Base-by-base conservation (phyloP, 2,888 invertebrate genomes). In the Mimachlamys varia region DNA sequence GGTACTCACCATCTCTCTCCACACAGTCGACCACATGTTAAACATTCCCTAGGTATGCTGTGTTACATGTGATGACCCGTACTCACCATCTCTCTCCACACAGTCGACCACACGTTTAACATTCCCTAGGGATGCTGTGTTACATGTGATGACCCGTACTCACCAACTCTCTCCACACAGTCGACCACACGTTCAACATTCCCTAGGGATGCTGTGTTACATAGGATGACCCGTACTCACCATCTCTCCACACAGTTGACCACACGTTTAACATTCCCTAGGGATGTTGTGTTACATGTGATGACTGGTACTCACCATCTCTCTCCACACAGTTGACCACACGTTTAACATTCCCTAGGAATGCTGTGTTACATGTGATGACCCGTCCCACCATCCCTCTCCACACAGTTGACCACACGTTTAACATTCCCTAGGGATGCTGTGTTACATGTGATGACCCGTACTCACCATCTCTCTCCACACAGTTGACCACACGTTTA, bases 101-200 rank as follows among this genome's bases (percentile, higher is more conserved):
- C 99, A 98, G 96, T 99, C 98, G 90, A 99, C 98, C 93, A 99
- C 98, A 95, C 98, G 98, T 96, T 98, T 98, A 94, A 99, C n/a
- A n/a, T n/a, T n/a, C n/a, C n/a, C n/a, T 44, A 3, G 44, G 7
- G 44, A 44, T 44, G 44, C 44, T 44, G 44, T 44, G 44, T 44
- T 5, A 7, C 44, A 44, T 44, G 44, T 7, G 44, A 44, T 3
- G 44, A 44, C 44, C 44, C 44, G 44, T 44, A 87, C 96, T 95
- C 96, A 98, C 98, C 98, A 96, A 98, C 98, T 91, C 98, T 98
- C 97, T 98, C 98, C 93, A 98, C 97, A 94, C 99, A 98, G 96
- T 99, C 98, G 90, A 99, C 98, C 93, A 99, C 98, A 95, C 98
- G 98, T 96, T 98, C n/a, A n/a, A n/a, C n/a, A n/a, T n/a, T n/a